These are phyloP conservation scores for Drosophila mauritiana DNA, from an alignment of 1,140 invertebrate genomes.

Conservation along the genomic window DNA sequence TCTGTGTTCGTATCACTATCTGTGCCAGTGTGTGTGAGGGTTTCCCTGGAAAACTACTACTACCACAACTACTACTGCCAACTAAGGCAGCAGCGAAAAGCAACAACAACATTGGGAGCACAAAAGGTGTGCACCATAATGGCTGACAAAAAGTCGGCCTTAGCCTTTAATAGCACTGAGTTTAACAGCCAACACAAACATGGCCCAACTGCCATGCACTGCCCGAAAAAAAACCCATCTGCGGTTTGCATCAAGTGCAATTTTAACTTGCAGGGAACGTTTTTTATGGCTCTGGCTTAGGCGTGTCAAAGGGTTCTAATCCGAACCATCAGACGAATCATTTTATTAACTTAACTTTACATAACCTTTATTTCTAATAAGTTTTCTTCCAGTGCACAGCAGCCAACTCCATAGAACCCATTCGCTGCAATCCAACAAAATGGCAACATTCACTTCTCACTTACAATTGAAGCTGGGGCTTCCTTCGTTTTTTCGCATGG, in stretches of 20 bases:
- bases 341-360: no score
- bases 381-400: slow-evolving; percentile 4
- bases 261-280: background rate
- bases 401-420: slow-evolving; percentile 36
- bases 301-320: background rate
- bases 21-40: slow-evolving; percentile 52
- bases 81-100: slow-evolving; percentile 9
- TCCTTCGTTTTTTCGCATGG: slow-evolving; percentile 60
- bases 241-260: background rate
- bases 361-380: no score
- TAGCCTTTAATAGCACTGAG: slow-evolving; percentile 80
- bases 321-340: background rate
- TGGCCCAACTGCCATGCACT: slow-evolving; percentile 31
- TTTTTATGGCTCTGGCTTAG: background rate
- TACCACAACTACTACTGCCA: slow-evolving; percentile 10
- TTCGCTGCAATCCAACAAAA: slow-evolving; percentile 60
- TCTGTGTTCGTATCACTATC: slow-evolving; percentile 6
- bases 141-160: slow-evolving; percentile 82
- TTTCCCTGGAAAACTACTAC: slow-evolving; percentile 78
- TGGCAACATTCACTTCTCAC: slow-evolving; percentile 75
- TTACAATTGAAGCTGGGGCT: slow-evolving; percentile 45
- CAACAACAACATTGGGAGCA: slow-evolving; percentile 49
- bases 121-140: slow-evolving; percentile 80
- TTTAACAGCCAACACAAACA: slow-evolving; percentile 81
- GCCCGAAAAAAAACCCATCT: background rate